Evolutionary conservation across 2,113 vertebrate genomes (phyloP), one percentile per base, ranked within the genome.

Genomic region (Xiphorhynchus elegans): DNA sequence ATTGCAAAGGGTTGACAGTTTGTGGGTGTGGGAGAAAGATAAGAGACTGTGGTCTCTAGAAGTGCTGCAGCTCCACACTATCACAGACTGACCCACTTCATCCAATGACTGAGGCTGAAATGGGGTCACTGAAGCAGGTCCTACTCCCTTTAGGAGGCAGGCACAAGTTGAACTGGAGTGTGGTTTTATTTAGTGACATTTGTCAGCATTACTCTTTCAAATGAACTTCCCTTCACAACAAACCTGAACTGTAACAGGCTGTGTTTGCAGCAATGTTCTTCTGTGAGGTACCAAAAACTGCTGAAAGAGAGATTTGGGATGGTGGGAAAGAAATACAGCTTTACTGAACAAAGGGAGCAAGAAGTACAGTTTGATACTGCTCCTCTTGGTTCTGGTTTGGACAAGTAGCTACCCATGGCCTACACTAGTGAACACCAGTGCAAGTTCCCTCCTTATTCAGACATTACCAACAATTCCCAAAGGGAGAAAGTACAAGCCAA

Each of bases 21-120:
- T 83, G 82, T 77, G 94, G 70, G 72, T 93, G 68, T 35, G 59
- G 59, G 88, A 35, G 28, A 62, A 62, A 83, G 90, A 69, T 73
- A 90, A 79, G 53, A 64, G 24, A 18, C 40, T 69, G 58, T 58
- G 56, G 67, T n/a, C 49, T 79, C 78, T 55, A 1, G 9, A 91
- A 94, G 80, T 9, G 40, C 82, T 90, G 74, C 82, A 85, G 17
- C 49, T 82, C 58, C 69, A 37, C 1, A 6, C 55, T 47, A 5
- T 55, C 50, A 63, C 44, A 79, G 62, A 42, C 53, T 73, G 81
- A 91, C 70, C 70, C 74, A 72, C 35, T 79, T 87, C 66, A 47
- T 56, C 56, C 81, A 79, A 33, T 39, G 84, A 50, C 78, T 69
- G 69, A 68, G 58, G 66, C 74, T 82, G 69, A 92, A 91, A 87